These are phyloP conservation scores for Apodemia hepburni DNA, from an alignment of 2,888 invertebrate genomes.

Conservation along the genomic window DNA sequence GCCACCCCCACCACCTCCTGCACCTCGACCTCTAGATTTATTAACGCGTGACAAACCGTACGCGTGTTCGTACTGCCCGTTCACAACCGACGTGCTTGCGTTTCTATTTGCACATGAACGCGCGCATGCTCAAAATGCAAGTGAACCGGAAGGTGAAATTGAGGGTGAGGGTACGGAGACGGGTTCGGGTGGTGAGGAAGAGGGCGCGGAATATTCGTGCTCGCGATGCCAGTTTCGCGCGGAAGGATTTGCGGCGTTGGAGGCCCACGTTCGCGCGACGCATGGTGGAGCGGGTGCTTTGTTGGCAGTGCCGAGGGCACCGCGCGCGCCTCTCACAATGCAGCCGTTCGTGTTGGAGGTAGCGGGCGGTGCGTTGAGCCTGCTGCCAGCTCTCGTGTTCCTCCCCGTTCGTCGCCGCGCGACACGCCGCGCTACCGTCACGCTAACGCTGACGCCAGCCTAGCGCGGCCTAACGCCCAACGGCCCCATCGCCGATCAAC, in stretches of 20 bases:
- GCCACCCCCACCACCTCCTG: slow-evolving; percentile 57
- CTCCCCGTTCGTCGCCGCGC: slow-evolving; percentile 95
- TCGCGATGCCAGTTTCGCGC: slow-evolving; percentile 73
- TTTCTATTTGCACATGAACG: slow-evolving; percentile 96
- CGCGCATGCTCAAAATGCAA: slow-evolving; percentile 82
- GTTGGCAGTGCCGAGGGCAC: slow-evolving; percentile 81
- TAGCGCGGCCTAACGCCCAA: slow-evolving; percentile 65
- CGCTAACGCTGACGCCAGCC: slow-evolving; percentile 96
- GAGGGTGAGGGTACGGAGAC: slow-evolving; percentile 39
- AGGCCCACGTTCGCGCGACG: slow-evolving; percentile 69
- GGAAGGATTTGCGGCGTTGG: slow-evolving; percentile 68
- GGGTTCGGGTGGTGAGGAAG: slow-evolving; percentile 45
- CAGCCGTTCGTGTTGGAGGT: slow-evolving; percentile 94
- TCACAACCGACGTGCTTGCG: slow-evolving; percentile 93
- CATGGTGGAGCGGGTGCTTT: slow-evolving; percentile 76
- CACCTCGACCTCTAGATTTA: slow-evolving; percentile 79
- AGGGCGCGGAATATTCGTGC: slow-evolving; percentile 60
- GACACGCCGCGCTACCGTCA: slow-evolving; percentile 92
- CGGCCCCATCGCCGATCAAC: slow-evolving; percentile 72
- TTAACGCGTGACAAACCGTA: slow-evolving; percentile 85
- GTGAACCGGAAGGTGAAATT: slow-evolving; percentile 38
- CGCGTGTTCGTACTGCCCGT: slow-evolving; percentile 94
- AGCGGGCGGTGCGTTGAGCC: slow-evolving; percentile 80
- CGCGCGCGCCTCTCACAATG: slow-evolving; percentile 88
- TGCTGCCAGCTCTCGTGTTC: slow-evolving; percentile 95